Evolutionary conservation across 2,888 invertebrate species (phyloP).

Genomic region (Caenorhabditis panamensis): DNA sequence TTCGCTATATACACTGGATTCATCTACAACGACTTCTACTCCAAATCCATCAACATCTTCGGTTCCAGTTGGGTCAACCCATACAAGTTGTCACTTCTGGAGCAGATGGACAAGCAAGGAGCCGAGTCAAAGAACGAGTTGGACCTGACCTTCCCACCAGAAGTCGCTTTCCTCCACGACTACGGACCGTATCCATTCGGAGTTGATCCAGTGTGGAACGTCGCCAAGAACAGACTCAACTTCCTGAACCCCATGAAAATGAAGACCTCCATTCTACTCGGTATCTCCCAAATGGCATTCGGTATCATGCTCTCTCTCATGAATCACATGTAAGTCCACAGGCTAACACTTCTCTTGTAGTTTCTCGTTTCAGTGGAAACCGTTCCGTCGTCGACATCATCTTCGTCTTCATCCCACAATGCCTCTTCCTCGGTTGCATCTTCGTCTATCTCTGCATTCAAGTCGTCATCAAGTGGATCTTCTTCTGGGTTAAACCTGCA

Average conservation of each 20-base stretch:
- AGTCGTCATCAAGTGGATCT: conserved; percentile 78
- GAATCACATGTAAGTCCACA: conserved; percentile 76
- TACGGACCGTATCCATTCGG: conserved; percentile 78
- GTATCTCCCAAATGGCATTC: conserved; percentile 80
- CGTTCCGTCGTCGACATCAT: conserved; percentile 88
- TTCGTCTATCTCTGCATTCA: conserved; percentile 96
- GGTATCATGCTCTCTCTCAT: conserved; percentile 78
- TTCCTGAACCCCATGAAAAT: conserved; percentile 81
- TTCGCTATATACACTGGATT: conserved; percentile 81
- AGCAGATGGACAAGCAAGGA: conserved; percentile 51
- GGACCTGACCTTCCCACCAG: conserved; percentile 64
- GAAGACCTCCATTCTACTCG: conserved; percentile 79
- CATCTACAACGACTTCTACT: conserved; percentile 96
- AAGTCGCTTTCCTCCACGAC: conserved; percentile 63
- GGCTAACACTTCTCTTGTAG: too few species aligned
- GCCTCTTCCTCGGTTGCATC: conserved; percentile 91
- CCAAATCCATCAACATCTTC: conserved; percentile 95
- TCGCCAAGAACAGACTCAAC: conserved; percentile 79
- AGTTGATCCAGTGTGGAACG: conserved; percentile 79
- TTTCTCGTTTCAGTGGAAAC: conserved; percentile 82
- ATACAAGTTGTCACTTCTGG: conserved; percentile 59
- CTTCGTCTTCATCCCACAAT: conserved; percentile 95
- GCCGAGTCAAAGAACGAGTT: conserved; percentile 40
- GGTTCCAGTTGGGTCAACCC: conserved; percentile 84
- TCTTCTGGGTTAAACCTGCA: conserved; percentile 72